Evolutionary conservation across 2,888 invertebrate species (phyloP).

Genomic region (Alloscopus bannaensis): DNA sequence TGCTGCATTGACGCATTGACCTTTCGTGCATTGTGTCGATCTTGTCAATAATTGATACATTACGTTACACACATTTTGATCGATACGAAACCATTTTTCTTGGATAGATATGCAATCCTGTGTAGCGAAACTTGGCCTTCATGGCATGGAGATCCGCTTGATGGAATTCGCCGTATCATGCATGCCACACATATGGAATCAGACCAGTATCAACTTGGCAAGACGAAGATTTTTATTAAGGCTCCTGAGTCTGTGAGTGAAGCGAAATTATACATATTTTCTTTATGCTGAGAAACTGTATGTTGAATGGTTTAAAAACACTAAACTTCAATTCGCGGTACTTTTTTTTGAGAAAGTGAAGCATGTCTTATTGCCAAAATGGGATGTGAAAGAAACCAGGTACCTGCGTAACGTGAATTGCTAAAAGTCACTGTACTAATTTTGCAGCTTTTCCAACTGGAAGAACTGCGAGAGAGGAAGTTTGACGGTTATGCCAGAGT

Average conservation of each 20-base stretch:
- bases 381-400: too few species aligned
- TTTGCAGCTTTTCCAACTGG: slow-evolving; percentile 81
- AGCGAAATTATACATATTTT: too few species aligned
- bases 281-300: too few species aligned
- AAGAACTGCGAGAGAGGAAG: slow-evolving; percentile 82
- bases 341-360: too few species aligned
- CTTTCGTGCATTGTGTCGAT: slow-evolving; percentile 5
- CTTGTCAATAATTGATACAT: slow-evolving; percentile 8
- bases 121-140: slow-evolving; percentile 81
- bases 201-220: slow-evolving; percentile 81
- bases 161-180: slow-evolving; percentile 80
- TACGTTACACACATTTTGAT: neutral
- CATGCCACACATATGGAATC: slow-evolving; percentile 79
- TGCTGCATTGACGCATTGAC: slow-evolving; percentile 12
- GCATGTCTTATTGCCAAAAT: too few species aligned
- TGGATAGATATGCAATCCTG: slow-evolving; percentile 80
- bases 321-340: too few species aligned
- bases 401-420: too few species aligned
- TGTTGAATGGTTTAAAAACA: too few species aligned
- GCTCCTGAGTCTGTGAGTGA: slow-evolving; percentile 80
- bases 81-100: slow-evolving; percentile 19
- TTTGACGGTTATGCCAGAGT: slow-evolving; percentile 81
- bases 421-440: too few species aligned
- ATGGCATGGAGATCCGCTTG: slow-evolving; percentile 78
- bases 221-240: slow-evolving; percentile 82